Base-by-base conservation (phyloP, 2,888 invertebrate genomes). In the Lasioglossum pauxillum region DNA sequence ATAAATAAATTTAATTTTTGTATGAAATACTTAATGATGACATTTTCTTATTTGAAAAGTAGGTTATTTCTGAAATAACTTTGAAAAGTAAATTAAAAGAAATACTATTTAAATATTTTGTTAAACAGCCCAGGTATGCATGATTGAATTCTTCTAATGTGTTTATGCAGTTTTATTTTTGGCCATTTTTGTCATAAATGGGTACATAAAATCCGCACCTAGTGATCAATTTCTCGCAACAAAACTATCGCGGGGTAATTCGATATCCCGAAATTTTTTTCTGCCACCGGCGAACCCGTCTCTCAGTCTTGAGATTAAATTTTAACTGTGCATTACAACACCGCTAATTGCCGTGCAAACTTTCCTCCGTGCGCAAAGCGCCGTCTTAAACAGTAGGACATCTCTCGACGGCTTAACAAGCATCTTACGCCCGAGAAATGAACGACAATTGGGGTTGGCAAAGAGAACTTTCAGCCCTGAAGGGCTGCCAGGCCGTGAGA, bases 291-390 rank as follows among this genome's bases (percentile, higher is more conserved):
- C 5, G 27, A 10, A 2, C 10, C 49, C 41, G 38, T 41, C 64
- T 16, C 31, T 72, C 1, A 41, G 41, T 31, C 16, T 64, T 1
- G 7, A 23, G 49, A n/a, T 44, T 23, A 71, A 46, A 73, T 82
- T 82, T n/a, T n/a, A 72, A 64, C 80, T 14, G 31, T 41, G 67
- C 75, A 35, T 60, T 12, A 23, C 38, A 57, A 57, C 38, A 16
- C 57, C 46, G 41, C 35, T 76, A 83, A 81, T 83, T 76, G 81
- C 44, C 64, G 19, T 53, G 82, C 49, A 76, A 81, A 81, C 49
- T 81, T 73, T 83, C 72, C 5, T 19, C n/a, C 10, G 12, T 3
- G 72, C 14, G 53, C 41, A 35, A 76, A 44, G 71, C 64, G 31
- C 1, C 49, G 80, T 67, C 44, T 75, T 72, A 81, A 81, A 73